Base-by-base conservation (phyloP, 2,113 vertebrate genomes). In the Ahaetulla prasina region DNA sequence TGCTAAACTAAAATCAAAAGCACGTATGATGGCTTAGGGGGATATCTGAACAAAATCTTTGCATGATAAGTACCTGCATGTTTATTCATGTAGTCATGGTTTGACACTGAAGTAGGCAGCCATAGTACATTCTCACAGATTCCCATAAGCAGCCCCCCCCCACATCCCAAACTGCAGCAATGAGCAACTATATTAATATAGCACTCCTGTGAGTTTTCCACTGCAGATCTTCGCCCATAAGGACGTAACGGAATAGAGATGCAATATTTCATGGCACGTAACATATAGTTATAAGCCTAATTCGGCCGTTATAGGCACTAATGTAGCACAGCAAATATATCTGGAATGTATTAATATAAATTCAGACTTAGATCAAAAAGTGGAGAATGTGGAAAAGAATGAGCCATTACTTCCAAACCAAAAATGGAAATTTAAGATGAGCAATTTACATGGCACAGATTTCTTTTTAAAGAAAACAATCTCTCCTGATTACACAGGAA, bases 391-490 rank as follows among this genome's bases (percentile, higher is more conserved):
- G 27, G 8, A 89, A 90, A 60, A 93, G n/a, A 50, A 30, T 89
- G 52, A 89, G 12, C 53, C 74, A 25, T 0, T 50, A 63, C 1
- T 35, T 18, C 22, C 89, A 84, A 39, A 93, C 60, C 3, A 0
- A 49, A 94, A 86, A 92, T 90, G 92, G 90, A 93, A 95, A 90
- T 52, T 92, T 85, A 23, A 6, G 52, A 63, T 93, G 60, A 92
- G 90, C 92, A 89, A 68, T 85, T 50, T 0, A 84, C 8, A 93
- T 86, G 25, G 8, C 45, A 95, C 2, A 91, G 23, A 43, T 63
- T 80, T 57, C n/a, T 84, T 45, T 4, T 49, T 85, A 84, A 94
- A 49, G 54, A 91, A 92, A 90, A 94, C 85, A 88, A 93, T 86
- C 52, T 68, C 0, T 52, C 54, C 54, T 92, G 47, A 93, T 85